phyloP scores from a whole-genome alignment of 2,113 vertebrate species.

The Sinocyclocheilus rhinocerous region DNA sequence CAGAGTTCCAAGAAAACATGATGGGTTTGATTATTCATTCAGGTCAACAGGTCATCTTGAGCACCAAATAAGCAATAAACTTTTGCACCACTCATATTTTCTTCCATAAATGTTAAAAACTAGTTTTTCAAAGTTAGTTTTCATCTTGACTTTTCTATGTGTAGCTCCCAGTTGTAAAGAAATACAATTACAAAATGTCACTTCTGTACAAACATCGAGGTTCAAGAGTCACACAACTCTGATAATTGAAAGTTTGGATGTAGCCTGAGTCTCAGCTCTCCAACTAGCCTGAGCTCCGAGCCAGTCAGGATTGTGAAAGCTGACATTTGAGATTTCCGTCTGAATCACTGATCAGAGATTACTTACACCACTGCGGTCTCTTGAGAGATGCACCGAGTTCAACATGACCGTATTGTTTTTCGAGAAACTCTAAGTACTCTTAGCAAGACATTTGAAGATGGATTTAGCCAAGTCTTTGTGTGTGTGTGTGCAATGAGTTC shows the following conservation, averaged over 20 bases:
- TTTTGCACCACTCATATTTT: background rate
- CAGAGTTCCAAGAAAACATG: background rate
- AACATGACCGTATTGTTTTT: conserved; percentile 1
- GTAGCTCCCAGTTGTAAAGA: background rate
- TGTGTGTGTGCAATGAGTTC: background rate
- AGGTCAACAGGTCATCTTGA: background rate
- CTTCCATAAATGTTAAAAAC: background rate
- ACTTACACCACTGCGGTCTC: background rate
- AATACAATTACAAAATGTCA: conserved; percentile 5
- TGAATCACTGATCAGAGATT: conserved; percentile 19
- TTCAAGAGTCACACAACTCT: conserved; percentile 10
- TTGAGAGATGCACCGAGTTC: background rate
- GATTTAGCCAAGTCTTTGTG: background rate
- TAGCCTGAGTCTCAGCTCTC: conserved; percentile 1
- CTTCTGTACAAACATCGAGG: background rate
- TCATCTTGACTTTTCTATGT: background rate
- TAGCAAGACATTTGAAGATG: conserved; percentile 5
- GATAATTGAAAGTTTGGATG: conserved; percentile 18
- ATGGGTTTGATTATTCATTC: background rate
- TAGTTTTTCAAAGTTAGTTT: background rate
- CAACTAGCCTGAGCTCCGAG: background rate
- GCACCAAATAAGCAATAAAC: background rate
- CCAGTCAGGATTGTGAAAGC: conserved; percentile 16
- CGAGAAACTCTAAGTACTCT: background rate
- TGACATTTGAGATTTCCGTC: conserved; percentile 30